phyloP scores from a whole-genome alignment of 2,113 vertebrate species.

The Tachysurus fulvidraco region DNA sequence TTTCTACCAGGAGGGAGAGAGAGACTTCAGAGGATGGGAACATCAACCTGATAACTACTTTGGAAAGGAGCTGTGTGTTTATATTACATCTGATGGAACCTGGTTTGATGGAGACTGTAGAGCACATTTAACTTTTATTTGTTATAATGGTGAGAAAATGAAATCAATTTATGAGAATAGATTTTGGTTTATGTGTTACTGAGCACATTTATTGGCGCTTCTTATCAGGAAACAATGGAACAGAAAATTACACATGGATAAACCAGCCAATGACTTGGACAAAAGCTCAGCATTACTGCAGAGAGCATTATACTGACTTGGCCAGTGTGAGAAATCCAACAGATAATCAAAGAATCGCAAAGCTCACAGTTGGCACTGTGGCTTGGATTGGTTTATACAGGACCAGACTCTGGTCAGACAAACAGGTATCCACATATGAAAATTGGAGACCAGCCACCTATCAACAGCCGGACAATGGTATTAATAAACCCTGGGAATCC shows the following conservation, averaged over 20 bases:
- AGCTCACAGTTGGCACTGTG: background rate
- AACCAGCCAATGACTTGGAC: background rate
- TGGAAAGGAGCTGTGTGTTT: too few species aligned
- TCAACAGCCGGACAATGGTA: constrained; percentile 10
- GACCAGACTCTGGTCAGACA: constrained; percentile 20
- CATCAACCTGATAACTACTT: too few species aligned
- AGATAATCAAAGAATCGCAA: constrained; percentile 17
- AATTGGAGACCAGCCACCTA: background rate
- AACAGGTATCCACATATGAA: background rate
- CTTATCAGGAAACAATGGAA: background rate
- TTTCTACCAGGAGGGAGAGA: too few species aligned
- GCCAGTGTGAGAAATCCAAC: constrained; percentile 30
- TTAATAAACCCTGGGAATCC: background rate
- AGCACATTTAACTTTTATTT: too few species aligned
- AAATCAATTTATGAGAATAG: too few species aligned
- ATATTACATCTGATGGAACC: too few species aligned
- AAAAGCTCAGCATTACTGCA: constrained; percentile 34
- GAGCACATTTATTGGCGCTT: background rate
- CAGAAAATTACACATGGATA: background rate
- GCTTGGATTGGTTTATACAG: constrained; percentile 40
- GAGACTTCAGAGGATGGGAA: too few species aligned
- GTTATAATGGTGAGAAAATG: too few species aligned
- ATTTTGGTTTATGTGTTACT: too few species aligned
- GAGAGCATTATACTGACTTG: constrained; percentile 21
- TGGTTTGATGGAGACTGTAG: too few species aligned